Conservation (phyloP, 2,888 invertebrate species). For the Tetragonula carbonaria region DNA sequence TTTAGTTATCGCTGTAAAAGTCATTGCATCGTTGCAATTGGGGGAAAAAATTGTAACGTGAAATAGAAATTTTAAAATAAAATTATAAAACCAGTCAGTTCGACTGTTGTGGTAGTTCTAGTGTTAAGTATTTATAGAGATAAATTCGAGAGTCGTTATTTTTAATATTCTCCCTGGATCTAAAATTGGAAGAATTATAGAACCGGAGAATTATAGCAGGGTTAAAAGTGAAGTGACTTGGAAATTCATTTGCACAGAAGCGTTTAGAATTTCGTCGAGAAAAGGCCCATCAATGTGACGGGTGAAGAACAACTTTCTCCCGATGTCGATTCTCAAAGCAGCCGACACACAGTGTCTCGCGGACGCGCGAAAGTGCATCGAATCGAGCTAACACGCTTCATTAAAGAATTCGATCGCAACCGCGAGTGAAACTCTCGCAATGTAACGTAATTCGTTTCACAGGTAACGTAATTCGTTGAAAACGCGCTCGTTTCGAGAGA, state of each 20-base stretch:
- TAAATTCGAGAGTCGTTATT: neutral
- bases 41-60: no score
- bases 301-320: conserved; percentile 24
- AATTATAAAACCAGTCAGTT: no score
- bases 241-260: no score
- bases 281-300: neutral
- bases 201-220: no score
- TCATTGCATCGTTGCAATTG: no score
- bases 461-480: neutral
- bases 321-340: neutral
- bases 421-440: neutral
- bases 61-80: no score
- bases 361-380: conserved; percentile 49
- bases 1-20: no score
- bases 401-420: neutral
- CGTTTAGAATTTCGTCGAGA: neutral
- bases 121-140: no score
- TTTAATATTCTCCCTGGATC: neutral
- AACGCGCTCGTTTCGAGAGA: neutral
- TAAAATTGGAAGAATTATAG: no score
- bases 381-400: conserved; percentile 34
- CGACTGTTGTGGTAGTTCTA: no score
- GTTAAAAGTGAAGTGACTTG: neutral
- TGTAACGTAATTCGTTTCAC: conserved; percentile 12
- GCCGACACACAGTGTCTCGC: conserved; percentile 1